Base-by-base conservation (phyloP, 2,888 invertebrate species). In the Megastigmus dorsalis region DNA sequence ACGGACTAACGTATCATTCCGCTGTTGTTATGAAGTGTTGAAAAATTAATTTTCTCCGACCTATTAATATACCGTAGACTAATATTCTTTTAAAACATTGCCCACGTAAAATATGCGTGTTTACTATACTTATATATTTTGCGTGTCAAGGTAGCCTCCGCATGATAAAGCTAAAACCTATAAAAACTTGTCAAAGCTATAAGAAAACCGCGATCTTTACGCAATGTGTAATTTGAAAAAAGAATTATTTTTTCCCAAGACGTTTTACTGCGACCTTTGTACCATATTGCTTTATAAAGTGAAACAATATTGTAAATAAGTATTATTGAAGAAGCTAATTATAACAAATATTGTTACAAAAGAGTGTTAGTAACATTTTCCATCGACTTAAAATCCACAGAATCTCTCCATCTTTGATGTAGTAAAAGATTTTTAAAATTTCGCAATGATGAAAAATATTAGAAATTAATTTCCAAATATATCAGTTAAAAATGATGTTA, bases 141-240 rank as follows among this genome's bases (percentile, higher is more conserved):
- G 57, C 48, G 38, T 67, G 67, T 67, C 73, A 73, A 73, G 62
- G 62, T 38, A 38, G 20, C 20, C 41, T 2, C 7, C 33, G 9
- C 13, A 15, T 45, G 57, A 73, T 52, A 66, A 63, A 60, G 10
- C 30, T 36, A 18, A 52, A 59, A 59, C 52, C 48, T 54, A 59
- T 57, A 63, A 68, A 68, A 68, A 41, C 41, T 57, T 26, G 59
- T 62, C 36, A 52, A 38, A 59, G 50, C 36, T 36, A 45, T 18
- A 41, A 38, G 41, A 60, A 41, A 69, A 52, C 50, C 69, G 18
- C 52, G 50, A 71, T 68, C 59, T 69, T 75, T 75, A 74, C 75
- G 66, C 71, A 76, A 76, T 71, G 38, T 52, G 3, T 38, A 33
- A 54, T 41, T 60, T 69, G 33, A 54, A n/a, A n/a, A n/a, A 69